Evolutionary conservation across 2,797 vertebrate genomes (phyloP).

Genomic region (Paguma larvata): DNA sequence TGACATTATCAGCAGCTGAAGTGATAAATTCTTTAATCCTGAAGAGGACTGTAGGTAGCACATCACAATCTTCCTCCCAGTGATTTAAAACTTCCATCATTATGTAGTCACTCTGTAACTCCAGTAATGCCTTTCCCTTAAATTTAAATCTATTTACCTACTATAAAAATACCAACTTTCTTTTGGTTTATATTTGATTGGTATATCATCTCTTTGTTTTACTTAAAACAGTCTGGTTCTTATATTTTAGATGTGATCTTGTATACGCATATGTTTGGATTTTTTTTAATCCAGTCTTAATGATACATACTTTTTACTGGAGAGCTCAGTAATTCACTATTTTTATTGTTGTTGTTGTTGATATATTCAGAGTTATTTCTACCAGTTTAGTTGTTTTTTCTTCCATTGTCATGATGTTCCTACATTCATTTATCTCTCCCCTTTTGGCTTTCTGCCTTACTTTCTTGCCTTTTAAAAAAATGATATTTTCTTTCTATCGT

Average conservation of each 20-base stretch:
- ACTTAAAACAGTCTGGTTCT: neutral
- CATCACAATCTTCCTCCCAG: neutral
- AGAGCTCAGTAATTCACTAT: neutral
- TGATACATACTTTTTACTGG: neutral
- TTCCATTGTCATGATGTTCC: neutral
- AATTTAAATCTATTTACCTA: neutral
- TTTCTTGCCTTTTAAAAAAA: neutral
- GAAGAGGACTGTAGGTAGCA: neutral
- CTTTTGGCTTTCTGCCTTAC: neutral
- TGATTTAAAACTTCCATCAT: neutral
- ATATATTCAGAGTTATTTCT: neutral
- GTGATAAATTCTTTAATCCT: neutral
- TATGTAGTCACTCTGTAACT: neutral
- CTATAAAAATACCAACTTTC: neutral
- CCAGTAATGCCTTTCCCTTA: neutral
- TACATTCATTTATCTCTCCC: neutral
- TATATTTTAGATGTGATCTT: conserved; percentile 2
- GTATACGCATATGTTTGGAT: neutral
- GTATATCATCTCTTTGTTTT: neutral
- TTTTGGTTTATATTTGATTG: neutral
- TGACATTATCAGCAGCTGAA: neutral
- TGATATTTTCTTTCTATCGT: neutral
- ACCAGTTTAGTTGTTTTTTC: neutral
- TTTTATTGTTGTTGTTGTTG: neutral
- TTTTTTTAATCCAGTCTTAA: neutral